Evolutionary conservation across 2,797 vertebrate genomes (phyloP), one percentile per base, ranked within the genome.

Genomic region (Xiphophorus birchmanni): DNA sequence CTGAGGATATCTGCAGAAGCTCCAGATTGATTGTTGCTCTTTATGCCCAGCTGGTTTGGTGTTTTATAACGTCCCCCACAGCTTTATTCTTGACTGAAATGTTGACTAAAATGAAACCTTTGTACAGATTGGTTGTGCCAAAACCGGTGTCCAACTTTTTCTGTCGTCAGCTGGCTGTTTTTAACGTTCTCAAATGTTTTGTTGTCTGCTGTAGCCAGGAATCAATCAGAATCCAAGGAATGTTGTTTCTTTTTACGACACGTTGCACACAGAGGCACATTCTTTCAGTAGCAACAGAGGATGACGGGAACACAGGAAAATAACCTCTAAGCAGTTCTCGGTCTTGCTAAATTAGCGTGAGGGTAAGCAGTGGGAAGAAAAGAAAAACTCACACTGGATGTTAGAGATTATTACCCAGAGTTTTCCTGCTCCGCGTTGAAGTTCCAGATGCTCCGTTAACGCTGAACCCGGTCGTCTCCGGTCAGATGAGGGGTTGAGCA

Each of bases 401-500:
- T 80, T 73, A 18, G 54, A 76, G 52, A 6, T 80, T 78, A 71
- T 78, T 52, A 44, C 42, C 11, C 2, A 2, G 17, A 50, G 75
- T 54, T 40, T 74, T 77, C 50, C 76, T 76, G 77, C 80, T 65
- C 74, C 13, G 1, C 42, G 74, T 12, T 17, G 1, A 80, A 45
- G 54, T 8, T 83, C 91, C 83, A 90, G 85, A 86, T 90, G 89
- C 56, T 2, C 48, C 44, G 45, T 1, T 50, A 8, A 79, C 17
- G 67, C 10, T 2, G 77, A 32, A 74, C 48, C 86, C 74, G 75
- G 80, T 83, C n/a, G 87, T 78, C 74, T 87, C 76, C n/a, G 83
- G 82, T 77, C 72, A 60, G 78, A 84, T 75, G 76, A 86, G 81
- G 86, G 87, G 82, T 86, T 45, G 83, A 89, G 81, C 82, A 90